Conservation (phyloP, 2,888 invertebrate species). For the Agonopterix heracliana region DNA sequence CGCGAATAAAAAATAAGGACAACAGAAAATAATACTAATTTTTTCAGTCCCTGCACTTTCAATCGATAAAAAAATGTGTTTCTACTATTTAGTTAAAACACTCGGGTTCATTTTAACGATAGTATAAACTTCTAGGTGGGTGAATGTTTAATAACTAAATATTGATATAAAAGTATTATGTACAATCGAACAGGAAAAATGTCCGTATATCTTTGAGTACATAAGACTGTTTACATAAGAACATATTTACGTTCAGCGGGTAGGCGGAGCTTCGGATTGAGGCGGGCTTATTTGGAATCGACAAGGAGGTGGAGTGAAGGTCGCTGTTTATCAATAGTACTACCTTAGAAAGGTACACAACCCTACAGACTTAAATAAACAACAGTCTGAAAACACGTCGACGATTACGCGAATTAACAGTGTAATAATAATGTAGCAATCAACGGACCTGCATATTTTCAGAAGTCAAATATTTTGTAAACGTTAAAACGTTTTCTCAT, state of each 20-base stretch:
- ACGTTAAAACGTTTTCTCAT: constrained; percentile 48
- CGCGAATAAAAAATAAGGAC: no score
- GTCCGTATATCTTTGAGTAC: constrained; percentile 43
- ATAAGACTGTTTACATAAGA: constrained; percentile 58
- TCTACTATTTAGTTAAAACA: no score
- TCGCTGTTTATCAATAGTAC: constrained; percentile 57
- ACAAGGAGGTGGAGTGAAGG: constrained; percentile 61
- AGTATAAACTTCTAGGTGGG: no score
- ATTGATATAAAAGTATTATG: neutral
- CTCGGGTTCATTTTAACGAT: no score
- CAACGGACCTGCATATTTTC: constrained; percentile 9
- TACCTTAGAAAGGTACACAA: neutral
- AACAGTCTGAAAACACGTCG: no score
- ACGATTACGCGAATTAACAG: no score
- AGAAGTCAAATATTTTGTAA: constrained; percentile 41
- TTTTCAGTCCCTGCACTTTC: no score
- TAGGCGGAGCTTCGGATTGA: constrained; percentile 69
- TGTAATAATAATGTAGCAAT: neutral
- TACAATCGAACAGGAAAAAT: constrained; percentile 28
- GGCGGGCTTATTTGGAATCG: constrained; percentile 73
- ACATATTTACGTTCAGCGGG: constrained; percentile 63
- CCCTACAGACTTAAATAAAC: no score
- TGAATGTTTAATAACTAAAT: no score
- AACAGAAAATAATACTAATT: no score
- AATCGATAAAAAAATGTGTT: no score